A percentile compares a stretch with the other conserved stretches of the same genome.
These are phyloP conservation scores for Drosophila tristis DNA, from an alignment of 1,140 invertebrate species.

Conservation along the genomic window DNA sequence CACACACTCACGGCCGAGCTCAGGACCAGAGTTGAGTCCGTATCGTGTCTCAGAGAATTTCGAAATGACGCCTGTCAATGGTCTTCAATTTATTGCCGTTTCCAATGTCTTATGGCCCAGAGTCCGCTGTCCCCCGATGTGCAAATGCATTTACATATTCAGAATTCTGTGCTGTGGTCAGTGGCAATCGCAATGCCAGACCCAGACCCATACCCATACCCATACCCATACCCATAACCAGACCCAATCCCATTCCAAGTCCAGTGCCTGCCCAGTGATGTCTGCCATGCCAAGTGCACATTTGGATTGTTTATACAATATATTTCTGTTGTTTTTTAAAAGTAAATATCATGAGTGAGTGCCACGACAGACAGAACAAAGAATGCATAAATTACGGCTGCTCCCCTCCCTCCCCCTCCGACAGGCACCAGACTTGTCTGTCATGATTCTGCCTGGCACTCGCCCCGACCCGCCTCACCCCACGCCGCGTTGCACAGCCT, in stretches of 20 bases:
- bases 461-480: background rate
- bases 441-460: conserved; percentile 24
- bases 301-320: conserved; percentile 34
- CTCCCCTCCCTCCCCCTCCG: conserved; percentile 4
- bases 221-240: too few species aligned
- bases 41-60: conserved; percentile 55
- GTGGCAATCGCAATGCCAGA: conserved; percentile 38
- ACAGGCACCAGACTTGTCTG: conserved; percentile 27
- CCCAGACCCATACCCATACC: conserved; percentile 9
- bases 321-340: conserved; percentile 48
- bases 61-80: conserved; percentile 70
- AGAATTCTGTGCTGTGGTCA: conserved; percentile 47
- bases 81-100: conserved; percentile 63
- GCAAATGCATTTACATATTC: conserved; percentile 73
- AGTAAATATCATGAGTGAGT: conserved; percentile 65
- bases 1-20: background rate
- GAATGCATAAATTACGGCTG: conserved; percentile 71
- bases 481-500: conserved; percentile 1
- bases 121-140: conserved; percentile 5
- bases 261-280: conserved; percentile 6
- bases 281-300: conserved; percentile 49
- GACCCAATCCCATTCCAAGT: conserved; percentile 31
- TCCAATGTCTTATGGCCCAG: conserved; percentile 21
- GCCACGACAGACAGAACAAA: conserved; percentile 66
- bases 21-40: background rate